A percentile compares a stretch with the other conserved stretches of the same genome.
phyloP scores from a whole-genome alignment of 2,888 invertebrate genomes.

The Sturmia bella region DNA sequence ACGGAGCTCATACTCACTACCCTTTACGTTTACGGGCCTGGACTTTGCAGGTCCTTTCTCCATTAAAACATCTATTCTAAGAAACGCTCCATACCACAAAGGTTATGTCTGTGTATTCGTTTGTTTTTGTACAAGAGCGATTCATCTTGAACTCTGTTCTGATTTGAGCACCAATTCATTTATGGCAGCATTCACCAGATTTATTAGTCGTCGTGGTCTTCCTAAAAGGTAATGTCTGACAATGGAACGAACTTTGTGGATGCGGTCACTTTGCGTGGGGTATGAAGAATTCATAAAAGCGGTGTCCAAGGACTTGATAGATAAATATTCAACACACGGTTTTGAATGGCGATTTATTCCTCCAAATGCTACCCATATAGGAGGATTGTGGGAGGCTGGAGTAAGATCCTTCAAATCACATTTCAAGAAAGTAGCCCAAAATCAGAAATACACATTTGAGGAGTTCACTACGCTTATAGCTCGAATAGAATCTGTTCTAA shows the following conservation, averaged over 20 bases:
- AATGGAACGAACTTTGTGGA: constrained; percentile 59
- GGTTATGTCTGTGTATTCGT: constrained; percentile 60
- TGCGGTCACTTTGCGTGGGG: neutral
- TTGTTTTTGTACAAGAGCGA: constrained; percentile 45
- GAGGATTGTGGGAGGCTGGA: constrained; percentile 53
- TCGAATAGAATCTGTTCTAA: no score
- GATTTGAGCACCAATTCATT: constrained; percentile 52
- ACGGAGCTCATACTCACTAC: neutral
- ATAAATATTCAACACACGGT: constrained; percentile 14
- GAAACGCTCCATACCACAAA: constrained; percentile 27
- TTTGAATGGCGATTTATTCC: constrained; percentile 53
- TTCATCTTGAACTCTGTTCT: constrained; percentile 52
- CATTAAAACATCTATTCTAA: neutral
- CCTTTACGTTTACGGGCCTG: neutral
- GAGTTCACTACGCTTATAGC: no score
- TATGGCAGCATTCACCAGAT: constrained; percentile 48
- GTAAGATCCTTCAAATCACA: constrained; percentile 52
- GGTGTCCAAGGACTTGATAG: neutral
- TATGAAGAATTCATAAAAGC: neutral
- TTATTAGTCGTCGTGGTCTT: constrained; percentile 54
- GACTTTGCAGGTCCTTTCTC: constrained; percentile 11
- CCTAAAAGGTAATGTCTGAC: constrained; percentile 53
- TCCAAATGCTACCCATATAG: constrained; percentile 52
- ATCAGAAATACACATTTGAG: neutral
- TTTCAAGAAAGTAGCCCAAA: constrained; percentile 24